Evolutionary conservation across 2,888 invertebrate genomes (phyloP).

Genomic region (Sarcophaga carnaria): DNA sequence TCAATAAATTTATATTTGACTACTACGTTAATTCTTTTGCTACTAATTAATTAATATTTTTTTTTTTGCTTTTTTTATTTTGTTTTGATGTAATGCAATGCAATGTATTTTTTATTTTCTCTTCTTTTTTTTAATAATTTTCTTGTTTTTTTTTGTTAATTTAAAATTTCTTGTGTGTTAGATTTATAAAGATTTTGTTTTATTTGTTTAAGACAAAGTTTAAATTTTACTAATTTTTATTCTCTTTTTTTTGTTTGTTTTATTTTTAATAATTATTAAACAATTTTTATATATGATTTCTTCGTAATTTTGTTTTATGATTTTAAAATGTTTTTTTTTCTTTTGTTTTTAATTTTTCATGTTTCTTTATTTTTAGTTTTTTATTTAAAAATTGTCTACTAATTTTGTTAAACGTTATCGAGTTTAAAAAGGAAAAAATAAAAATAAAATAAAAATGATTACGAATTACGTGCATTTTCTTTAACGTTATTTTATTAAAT

Average conservation of each 20-base stretch:
- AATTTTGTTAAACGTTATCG: neutral
- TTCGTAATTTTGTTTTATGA: conserved; percentile 6
- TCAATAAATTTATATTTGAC: conserved; percentile 48
- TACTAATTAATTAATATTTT: conserved; percentile 19
- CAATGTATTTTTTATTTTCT: conserved; percentile 32
- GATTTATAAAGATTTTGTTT: conserved; percentile 4
- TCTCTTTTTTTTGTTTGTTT: conserved; percentile 28
- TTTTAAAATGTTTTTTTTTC: conserved; percentile 37
- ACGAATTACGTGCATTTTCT: conserved; percentile 21
- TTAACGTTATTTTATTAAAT: conserved; percentile 24
- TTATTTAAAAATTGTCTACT: conserved; percentile 26
- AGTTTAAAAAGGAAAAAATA: neutral
- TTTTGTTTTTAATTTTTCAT: neutral
- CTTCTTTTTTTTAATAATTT: neutral
- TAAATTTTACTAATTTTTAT: conserved; percentile 52
- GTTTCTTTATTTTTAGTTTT: conserved; percentile 19
- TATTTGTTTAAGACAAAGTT: conserved; percentile 39
- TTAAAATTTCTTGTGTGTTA: conserved; percentile 9
- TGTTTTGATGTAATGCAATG: conserved; percentile 47
- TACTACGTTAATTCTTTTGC: conserved; percentile 44
- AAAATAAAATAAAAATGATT: neutral
- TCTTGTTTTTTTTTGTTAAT: neutral
- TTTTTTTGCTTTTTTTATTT: neutral
- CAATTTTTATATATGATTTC: neutral
- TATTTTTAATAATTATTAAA: neutral